phyloP scores from a whole-genome alignment of 2,888 invertebrate genomes.

The Molanna angustata region DNA sequence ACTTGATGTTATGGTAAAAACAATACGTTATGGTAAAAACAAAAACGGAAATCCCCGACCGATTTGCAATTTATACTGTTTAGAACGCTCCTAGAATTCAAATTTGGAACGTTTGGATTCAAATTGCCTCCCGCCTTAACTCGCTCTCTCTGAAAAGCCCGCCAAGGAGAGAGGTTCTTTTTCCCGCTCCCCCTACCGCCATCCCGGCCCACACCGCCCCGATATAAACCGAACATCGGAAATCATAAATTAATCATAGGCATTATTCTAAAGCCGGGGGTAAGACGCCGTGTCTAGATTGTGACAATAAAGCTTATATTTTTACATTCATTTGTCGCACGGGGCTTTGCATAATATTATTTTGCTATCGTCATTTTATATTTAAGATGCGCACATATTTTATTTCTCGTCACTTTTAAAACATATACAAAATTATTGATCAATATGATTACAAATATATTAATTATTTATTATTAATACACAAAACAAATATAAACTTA shows the following conservation, averaged over 20 bases:
- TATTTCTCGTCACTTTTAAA: no score
- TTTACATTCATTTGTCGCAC: slow-evolving; percentile 18
- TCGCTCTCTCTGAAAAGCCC: neutral
- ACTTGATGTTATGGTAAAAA: no score
- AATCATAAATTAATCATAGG: slow-evolving; percentile 27
- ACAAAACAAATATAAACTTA: no score
- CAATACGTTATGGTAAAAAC: no score
- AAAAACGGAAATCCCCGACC: slow-evolving; percentile 20
- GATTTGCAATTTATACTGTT: slow-evolving; percentile 25
- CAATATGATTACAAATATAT: no score
- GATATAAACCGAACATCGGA: slow-evolving; percentile 14
- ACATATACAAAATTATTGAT: no score
- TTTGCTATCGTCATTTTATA: no score
- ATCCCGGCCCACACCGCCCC: neutral
- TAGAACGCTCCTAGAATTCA: slow-evolving; percentile 22
- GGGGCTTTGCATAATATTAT: slow-evolving; percentile 24
- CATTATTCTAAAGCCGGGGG: slow-evolving; percentile 9
- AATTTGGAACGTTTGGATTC: slow-evolving; percentile 23
- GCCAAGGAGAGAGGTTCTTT: neutral
- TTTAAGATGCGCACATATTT: no score
- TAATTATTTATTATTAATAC: no score
- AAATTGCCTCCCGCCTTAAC: slow-evolving; percentile 19
- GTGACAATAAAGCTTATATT: slow-evolving; percentile 27
- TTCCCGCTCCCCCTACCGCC: neutral
- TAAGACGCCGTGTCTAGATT: slow-evolving; percentile 9